Percentiles rank a stretch among this genome's conserved stretches.
phyloP scores from a whole-genome alignment of 1,140 invertebrate species.

The Mercenaria mercenaria region DNA sequence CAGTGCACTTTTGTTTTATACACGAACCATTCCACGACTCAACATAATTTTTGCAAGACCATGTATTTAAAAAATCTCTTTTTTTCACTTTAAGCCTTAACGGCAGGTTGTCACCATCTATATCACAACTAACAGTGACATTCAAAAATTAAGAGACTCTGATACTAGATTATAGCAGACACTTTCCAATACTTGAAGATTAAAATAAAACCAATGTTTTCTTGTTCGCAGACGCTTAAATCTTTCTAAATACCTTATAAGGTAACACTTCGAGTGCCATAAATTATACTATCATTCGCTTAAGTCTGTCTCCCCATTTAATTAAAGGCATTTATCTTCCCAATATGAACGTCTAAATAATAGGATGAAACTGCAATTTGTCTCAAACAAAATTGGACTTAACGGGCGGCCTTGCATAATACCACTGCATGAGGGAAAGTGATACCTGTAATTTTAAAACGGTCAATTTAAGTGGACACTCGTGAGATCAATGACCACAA shows the following conservation, averaged over 20 bases:
- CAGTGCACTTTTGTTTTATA: background rate
- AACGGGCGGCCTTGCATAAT: background rate
- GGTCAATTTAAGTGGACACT: background rate
- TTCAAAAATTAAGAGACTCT: too few relatives aligned
- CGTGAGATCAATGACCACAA: background rate
- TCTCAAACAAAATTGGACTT: background rate
- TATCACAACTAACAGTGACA: too few relatives aligned
- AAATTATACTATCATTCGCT: background rate
- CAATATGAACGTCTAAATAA: background rate
- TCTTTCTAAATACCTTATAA: background rate
- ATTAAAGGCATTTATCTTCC: background rate
- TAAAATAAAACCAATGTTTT: too few relatives aligned
- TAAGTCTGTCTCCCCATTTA: background rate
- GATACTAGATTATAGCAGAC: too few relatives aligned
- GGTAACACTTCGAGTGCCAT: background rate
- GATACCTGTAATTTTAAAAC: background rate
- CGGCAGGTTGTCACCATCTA: too few relatives aligned
- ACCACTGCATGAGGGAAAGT: background rate
- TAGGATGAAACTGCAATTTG: background rate
- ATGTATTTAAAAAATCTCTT: too few relatives aligned
- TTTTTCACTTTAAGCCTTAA: too few relatives aligned
- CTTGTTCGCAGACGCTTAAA: too few relatives aligned
- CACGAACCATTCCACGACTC: too few relatives aligned
- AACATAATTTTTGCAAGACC: too few relatives aligned
- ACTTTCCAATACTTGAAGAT: too few relatives aligned